These are phyloP conservation scores for Mesocricetus auratus DNA, from an alignment of 2,113 vertebrate genomes.

Conservation along the genomic window DNA sequence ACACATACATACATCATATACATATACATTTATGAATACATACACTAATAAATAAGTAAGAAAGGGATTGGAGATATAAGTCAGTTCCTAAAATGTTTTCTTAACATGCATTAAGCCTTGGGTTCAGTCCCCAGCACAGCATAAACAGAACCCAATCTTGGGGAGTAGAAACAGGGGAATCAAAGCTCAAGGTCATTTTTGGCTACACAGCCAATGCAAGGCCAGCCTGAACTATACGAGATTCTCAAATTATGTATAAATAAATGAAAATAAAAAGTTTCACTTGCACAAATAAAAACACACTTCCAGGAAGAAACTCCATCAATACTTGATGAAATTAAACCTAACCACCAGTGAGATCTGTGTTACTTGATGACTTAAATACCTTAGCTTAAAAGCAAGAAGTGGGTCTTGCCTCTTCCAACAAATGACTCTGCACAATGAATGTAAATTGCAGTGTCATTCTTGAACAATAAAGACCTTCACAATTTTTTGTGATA, in stretches of 20 bases:
- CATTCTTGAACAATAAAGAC: slow-evolving; percentile 20
- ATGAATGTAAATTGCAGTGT: not conserved
- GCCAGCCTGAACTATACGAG: not conserved
- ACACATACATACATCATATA: not conserved
- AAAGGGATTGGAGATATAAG: not conserved
- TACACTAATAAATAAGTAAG: not conserved
- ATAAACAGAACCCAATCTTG: not conserved
- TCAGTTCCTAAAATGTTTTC: not conserved
- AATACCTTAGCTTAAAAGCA: not conserved
- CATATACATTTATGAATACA: not conserved
- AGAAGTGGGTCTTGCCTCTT: not conserved
- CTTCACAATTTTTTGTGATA: not conserved
- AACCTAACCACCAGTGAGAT: not conserved
- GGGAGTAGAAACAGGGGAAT: not conserved
- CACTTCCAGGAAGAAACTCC: not conserved
- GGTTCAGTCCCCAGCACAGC: not conserved
- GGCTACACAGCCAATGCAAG: not conserved
- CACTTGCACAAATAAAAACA: slow-evolving; percentile 20
- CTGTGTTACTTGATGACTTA: not conserved
- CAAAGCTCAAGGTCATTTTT: not conserved
- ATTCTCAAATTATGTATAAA: not conserved
- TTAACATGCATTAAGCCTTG: not conserved
- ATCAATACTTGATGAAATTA: not conserved
- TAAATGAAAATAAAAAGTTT: not conserved
- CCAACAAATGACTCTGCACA: not conserved